Conservation (phyloP, 2,797 vertebrate species). For the Schizopygopsis pylzovi region DNA sequence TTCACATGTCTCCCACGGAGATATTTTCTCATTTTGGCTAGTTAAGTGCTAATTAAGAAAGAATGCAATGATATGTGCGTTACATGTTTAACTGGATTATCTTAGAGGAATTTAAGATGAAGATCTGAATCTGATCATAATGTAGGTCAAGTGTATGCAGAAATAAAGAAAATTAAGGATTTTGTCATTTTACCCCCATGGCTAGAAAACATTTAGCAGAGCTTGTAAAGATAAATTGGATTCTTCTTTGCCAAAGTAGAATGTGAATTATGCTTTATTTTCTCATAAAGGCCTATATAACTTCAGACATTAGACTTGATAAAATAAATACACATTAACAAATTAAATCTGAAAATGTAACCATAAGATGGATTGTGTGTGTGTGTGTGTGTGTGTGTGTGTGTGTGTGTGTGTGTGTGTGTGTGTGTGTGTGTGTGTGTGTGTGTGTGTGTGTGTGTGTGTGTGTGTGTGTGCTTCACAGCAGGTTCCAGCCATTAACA, state of each 20-base stretch:
- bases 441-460: not conserved
- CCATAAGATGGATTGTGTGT: too few species aligned
- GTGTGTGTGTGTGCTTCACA: not conserved
- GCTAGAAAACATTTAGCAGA: not conserved
- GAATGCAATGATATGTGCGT: not conserved
- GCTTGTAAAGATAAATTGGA: not conserved
- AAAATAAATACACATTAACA: too few species aligned
- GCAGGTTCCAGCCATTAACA: constrained; percentile 28
- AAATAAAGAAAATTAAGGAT: not conserved
- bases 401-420: too few species aligned
- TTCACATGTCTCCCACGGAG: not conserved
- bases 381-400: too few species aligned
- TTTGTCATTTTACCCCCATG: not conserved
- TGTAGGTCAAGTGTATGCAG: not conserved
- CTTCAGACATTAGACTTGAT: too few species aligned
- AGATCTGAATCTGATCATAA: not conserved
- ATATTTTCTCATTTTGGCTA: not conserved
- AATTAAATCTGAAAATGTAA: too few species aligned
- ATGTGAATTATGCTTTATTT: not conserved
- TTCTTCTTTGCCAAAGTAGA: not conserved
- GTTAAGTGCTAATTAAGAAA: not conserved
- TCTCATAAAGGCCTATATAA: too few species aligned
- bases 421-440: too few species aligned
- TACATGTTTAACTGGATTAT: not conserved
- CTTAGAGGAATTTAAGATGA: not conserved